Conservation (phyloP, 2,113 vertebrate species). For the Anolis sagrei region DNA sequence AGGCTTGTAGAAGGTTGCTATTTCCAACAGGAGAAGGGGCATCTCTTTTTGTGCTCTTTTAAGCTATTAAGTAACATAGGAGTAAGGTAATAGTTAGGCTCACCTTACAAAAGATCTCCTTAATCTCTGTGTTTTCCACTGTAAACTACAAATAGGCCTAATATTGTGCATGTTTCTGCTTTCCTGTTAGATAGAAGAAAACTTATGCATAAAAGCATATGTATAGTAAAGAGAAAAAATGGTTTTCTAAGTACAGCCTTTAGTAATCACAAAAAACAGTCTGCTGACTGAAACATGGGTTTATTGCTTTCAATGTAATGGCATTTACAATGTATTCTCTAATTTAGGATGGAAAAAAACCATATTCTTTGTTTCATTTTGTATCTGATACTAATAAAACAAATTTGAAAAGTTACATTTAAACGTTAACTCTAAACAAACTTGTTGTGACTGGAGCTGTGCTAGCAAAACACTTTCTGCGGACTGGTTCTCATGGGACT, state of each 20-base stretch:
- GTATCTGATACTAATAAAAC: not conserved
- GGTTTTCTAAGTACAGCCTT: not conserved
- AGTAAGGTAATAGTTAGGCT: not conserved
- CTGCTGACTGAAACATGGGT: not conserved
- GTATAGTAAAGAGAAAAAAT: not conserved
- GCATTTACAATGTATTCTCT: not conserved
- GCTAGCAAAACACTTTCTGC: conserved; percentile 9
- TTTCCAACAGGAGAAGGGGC: no score
- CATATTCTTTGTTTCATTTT: not conserved
- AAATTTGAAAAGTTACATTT: no score
- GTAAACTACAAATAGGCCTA: not conserved
- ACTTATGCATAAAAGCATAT: no score
- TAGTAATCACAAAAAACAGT: not conserved
- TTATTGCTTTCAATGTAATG: not conserved
- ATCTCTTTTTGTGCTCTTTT: no score
- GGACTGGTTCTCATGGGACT: not conserved
- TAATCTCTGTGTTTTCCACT: not conserved
- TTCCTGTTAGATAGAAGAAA: no score
- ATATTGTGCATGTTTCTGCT: not conserved
- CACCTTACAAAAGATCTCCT: not conserved
- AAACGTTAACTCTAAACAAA: no score
- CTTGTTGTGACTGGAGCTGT: not conserved
- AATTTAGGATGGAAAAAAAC: not conserved
- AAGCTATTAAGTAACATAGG: no score
- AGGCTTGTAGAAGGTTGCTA: no score